These are phyloP conservation scores for Cyprinella venusta DNA, from an alignment of 2,797 vertebrate genomes.

Conservation along the genomic window DNA sequence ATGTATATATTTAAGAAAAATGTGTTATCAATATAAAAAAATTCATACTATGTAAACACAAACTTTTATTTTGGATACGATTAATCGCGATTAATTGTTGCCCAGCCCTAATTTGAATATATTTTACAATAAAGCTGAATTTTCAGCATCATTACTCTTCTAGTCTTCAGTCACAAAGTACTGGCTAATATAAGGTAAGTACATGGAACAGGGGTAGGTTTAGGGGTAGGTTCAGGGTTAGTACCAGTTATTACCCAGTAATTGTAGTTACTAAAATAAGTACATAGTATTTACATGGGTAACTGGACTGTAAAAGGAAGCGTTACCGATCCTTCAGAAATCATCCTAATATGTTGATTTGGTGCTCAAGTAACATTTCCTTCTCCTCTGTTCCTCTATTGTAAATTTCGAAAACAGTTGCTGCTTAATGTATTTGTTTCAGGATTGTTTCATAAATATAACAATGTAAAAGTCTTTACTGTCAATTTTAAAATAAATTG, in stretches of 20 bases:
- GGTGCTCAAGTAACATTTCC: neutral
- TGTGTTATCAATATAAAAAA: too few species aligned
- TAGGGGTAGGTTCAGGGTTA: too few species aligned
- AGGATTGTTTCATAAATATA: neutral
- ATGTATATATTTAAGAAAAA: too few species aligned
- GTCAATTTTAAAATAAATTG: neutral
- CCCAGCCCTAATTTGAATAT: neutral
- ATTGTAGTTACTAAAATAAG: too few species aligned
- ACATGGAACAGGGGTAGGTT: too few species aligned
- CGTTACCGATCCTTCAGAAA: neutral
- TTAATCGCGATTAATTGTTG: too few species aligned
- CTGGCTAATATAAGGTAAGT: too few species aligned
- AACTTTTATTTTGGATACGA: too few species aligned
- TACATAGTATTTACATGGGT: too few species aligned
- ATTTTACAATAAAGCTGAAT: neutral
- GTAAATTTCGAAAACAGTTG: neutral
- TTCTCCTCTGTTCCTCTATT: neutral
- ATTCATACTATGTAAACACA: too few species aligned
- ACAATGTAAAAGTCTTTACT: neutral
- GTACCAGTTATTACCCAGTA: too few species aligned
- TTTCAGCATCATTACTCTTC: neutral
- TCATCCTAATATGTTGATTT: neutral
- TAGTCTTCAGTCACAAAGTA: neutral
- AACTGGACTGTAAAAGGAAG: too few species aligned
- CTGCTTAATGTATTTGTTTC: neutral